Evolutionary conservation across 2,888 invertebrate genomes (phyloP), one percentile per base, ranked within the genome.

Genomic region (Mystacides longicornis): DNA sequence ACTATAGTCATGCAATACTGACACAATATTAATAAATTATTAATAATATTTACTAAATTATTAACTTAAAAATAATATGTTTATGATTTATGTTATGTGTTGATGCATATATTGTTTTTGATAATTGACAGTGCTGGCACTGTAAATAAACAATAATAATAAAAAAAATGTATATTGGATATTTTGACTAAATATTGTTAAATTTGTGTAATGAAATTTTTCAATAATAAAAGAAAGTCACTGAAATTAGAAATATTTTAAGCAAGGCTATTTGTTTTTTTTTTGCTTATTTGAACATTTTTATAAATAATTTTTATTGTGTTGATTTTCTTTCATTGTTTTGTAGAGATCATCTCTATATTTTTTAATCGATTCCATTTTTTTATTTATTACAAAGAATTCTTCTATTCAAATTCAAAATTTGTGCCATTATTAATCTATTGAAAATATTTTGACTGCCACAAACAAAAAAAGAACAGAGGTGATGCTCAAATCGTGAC

Each of bases 81-180:
- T 27, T 27, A 27, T 27, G 5, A 27, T 27, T 27, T 27, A 27
- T 27, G 11, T 37, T 7, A 14, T 27, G 11, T 27, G 27, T 27
- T 7, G 27, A 7, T n/a, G 37, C 37, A 14, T 37, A 7, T 37
- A 37, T 37, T 7, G 3, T 37, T 37, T 37, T 7, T 27, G 27
- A 37, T 37, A 37, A 37, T 37, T 7, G 11, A 27, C 56, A 53
- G 56, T 56, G 56, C 56, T 21, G 56, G 56, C 56, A 52, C 53
- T 53, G 56, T 33, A 31, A 19, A 45, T 45, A 42, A 23, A 51
- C 51, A 55, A 52, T 56, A 50, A 37, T 37, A 37, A n/a, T 3
- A 37, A 27, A 7, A 7, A 11, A 7, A 27, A 7, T 27, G 27
- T 27, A 5, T 27, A 27, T 7, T 7, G 14, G 16, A 37, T 37